Evolutionary conservation across 2,113 vertebrate genomes (phyloP).

Genomic region (Craseonycteris thonglongyai): DNA sequence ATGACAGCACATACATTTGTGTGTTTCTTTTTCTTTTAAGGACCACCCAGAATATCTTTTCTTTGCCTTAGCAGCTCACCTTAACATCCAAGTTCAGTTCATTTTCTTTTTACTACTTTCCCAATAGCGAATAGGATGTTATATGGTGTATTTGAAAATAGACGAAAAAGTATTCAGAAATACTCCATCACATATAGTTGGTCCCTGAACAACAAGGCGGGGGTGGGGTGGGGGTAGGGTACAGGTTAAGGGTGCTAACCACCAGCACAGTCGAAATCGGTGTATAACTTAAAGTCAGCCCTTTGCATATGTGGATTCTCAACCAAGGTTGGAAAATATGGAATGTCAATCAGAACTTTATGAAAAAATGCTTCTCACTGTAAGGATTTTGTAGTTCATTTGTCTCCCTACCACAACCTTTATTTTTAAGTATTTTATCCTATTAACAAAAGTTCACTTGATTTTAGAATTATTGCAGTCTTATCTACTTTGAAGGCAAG

Average conservation of each 20-base stretch:
- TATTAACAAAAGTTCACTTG: slow-evolving; percentile 12
- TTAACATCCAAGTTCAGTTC: not conserved
- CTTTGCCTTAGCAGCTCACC: not conserved
- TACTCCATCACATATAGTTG: not conserved
- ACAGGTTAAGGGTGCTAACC: not conserved
- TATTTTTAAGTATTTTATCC: slow-evolving; percentile 4
- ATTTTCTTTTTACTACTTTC: not conserved
- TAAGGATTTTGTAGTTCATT: not conserved
- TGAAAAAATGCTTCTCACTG: not conserved
- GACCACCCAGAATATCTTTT: not conserved
- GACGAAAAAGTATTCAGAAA: not conserved
- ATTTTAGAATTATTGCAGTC: not conserved
- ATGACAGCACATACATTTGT: not conserved
- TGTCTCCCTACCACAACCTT: not conserved
- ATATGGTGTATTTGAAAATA: not conserved
- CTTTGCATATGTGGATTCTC: not conserved
- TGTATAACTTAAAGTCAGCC: not conserved
- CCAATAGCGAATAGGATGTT: not conserved
- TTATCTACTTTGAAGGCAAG: slow-evolving; percentile 6
- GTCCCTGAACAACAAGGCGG: not conserved
- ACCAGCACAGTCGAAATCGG: not conserved
- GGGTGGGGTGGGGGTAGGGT: too few species aligned
- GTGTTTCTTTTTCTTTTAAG: not conserved
- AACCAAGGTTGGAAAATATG: not conserved
- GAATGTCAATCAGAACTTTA: not conserved